Evolutionary conservation across 1,140 invertebrate species (phyloP).

Genomic region (Pentalonia nigronervosa): DNA sequence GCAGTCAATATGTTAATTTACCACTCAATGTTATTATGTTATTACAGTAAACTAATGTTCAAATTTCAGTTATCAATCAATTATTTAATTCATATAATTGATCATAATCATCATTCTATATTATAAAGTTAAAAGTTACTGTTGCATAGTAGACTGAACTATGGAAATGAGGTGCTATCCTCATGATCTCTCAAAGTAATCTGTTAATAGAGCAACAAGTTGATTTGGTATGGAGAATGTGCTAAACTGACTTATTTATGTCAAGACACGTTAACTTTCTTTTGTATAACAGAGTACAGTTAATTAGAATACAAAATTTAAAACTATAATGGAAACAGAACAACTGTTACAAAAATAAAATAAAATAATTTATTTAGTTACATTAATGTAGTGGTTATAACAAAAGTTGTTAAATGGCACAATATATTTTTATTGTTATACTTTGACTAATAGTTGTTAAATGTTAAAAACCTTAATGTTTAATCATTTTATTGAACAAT

Average conservation of each 20-base stretch:
- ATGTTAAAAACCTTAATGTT: background rate
- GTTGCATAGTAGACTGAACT: background rate
- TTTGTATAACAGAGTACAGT: background rate
- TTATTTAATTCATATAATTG: background rate
- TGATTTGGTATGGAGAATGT: background rate
- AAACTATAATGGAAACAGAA: background rate
- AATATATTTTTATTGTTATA: background rate
- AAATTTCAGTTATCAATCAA: background rate
- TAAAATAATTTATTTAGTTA: constrained; percentile 38
- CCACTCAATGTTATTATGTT: background rate
- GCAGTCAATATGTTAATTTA: no score
- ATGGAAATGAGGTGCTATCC: background rate
- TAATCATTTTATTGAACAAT: background rate
- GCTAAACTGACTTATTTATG: background rate
- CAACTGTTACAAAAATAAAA: constrained; percentile 2
- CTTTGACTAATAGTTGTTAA: background rate
- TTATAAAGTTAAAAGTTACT: no score
- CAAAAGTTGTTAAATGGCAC: constrained; percentile 38
- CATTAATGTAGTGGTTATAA: background rate
- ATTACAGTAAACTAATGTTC: no score
- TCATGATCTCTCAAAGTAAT: background rate
- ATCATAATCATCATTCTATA: no score
- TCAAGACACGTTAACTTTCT: background rate
- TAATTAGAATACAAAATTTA: background rate
- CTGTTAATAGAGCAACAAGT: background rate